Evolutionary conservation across 1,140 invertebrate species (phyloP).

Genomic region (Phthorimaea operculella): DNA sequence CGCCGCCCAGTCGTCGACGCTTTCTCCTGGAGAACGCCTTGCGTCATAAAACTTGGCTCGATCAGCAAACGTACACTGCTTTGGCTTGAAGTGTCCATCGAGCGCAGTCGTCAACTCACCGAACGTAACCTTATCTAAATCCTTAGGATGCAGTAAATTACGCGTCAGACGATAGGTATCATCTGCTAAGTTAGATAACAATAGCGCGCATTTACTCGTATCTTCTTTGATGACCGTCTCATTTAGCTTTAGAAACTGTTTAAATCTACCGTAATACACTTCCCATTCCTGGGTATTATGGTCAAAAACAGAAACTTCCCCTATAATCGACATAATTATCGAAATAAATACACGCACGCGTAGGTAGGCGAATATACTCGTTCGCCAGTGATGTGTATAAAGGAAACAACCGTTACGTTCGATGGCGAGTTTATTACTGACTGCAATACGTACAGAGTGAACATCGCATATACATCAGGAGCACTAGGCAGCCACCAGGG

Average conservation of each 20-base stretch:
- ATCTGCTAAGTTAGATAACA: conserved; percentile 1
- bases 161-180: conserved; percentile 7
- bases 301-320: neutral
- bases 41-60: conserved; percentile 8
- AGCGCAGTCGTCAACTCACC: neutral
- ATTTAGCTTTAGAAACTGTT: conserved; percentile 7
- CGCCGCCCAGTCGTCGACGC: neutral
- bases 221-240: neutral
- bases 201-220: neutral
- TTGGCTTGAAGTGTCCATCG: conserved; percentile 3
- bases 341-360: neutral
- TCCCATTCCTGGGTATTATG: conserved; percentile 5
- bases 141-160: conserved; percentile 6
- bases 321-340: neutral
- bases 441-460: too few relatives aligned
- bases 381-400: neutral
- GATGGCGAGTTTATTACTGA: too few relatives aligned
- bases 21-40: neutral
- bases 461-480: too few relatives aligned
- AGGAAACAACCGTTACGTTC: too few relatives aligned
- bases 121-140: neutral
- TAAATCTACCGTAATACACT: neutral
- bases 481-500: too few relatives aligned
- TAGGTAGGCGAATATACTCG: neutral
- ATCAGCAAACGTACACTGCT: conserved; percentile 5